A percentile compares a stretch with the other conserved stretches of the same genome.
phyloP scores from a whole-genome alignment of 2,888 invertebrate genomes.

The Hofmannophila pseudospretella region DNA sequence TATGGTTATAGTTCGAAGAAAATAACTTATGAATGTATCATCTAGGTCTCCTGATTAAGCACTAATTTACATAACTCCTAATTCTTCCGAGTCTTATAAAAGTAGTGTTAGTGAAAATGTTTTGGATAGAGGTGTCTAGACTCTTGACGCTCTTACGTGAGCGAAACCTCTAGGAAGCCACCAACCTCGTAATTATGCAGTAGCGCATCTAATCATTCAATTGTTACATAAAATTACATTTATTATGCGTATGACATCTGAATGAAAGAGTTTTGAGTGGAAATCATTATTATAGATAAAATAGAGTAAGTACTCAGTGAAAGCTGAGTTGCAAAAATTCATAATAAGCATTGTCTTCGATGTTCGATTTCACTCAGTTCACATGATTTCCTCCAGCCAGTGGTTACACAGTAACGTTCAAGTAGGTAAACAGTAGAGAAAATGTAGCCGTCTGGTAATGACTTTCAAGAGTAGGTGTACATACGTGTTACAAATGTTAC shows the following conservation, averaged over 20 bases:
- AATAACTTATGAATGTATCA: no score
- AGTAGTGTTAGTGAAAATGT: no score
- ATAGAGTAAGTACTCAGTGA: slow-evolving; percentile 41
- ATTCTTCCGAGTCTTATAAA: no score
- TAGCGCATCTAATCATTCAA: slow-evolving; percentile 24
- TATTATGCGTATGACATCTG: slow-evolving; percentile 28
- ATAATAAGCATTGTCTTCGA: slow-evolving; percentile 49
- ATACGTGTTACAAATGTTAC: slow-evolving; percentile 9
- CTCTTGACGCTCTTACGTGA: no score
- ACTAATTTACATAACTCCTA: no score
- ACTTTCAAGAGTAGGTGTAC: slow-evolving; percentile 17
- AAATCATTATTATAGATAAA: slow-evolving; percentile 25
- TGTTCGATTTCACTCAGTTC: slow-evolving; percentile 65
- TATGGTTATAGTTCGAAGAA: no score
- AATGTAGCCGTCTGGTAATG: slow-evolving; percentile 12
- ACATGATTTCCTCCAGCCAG: slow-evolving; percentile 50
- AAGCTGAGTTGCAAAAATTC: slow-evolving; percentile 60
- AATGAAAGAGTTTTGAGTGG: slow-evolving; percentile 30
- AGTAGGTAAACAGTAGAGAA: slow-evolving; percentile 1
- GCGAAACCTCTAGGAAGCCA: not conserved
- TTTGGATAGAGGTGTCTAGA: no score
- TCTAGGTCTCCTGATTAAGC: no score
- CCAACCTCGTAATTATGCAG: slow-evolving; percentile 9
- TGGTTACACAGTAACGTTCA: not conserved
- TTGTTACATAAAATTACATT: slow-evolving; percentile 17